These are phyloP conservation scores for Cephus cinctus DNA, from an alignment of 1,140 invertebrate species.

Conservation along the genomic window DNA sequence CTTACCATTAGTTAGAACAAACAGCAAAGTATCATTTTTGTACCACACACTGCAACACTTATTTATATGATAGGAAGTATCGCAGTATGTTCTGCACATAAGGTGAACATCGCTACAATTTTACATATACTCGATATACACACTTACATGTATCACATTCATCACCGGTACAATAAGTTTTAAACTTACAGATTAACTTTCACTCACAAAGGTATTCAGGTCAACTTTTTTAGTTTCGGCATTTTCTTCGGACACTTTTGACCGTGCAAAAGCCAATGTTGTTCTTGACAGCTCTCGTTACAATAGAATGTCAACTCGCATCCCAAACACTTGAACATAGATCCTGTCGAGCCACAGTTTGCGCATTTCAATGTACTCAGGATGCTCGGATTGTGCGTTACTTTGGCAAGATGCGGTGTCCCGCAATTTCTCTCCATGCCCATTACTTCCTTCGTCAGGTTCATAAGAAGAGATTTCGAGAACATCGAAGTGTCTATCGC, in stretches of 20 bases:
- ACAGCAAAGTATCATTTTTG: too few species aligned
- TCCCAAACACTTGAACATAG: slow-evolving; percentile 44
- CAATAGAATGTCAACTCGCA: slow-evolving; percentile 46
- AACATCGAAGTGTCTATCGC: too few species aligned
- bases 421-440: slow-evolving; percentile 26
- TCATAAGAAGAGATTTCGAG: neutral
- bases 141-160: too few species aligned
- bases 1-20: too few species aligned
- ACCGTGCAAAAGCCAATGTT: slow-evolving; percentile 44
- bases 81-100: too few species aligned
- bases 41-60: too few species aligned
- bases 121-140: too few species aligned
- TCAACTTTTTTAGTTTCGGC: slow-evolving; percentile 45
- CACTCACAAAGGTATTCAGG: too few species aligned
- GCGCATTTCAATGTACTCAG: slow-evolving; percentile 26
- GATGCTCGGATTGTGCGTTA: slow-evolving; percentile 26
- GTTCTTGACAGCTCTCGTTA: slow-evolving; percentile 40
- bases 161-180: too few species aligned
- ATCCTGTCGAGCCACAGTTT: slow-evolving; percentile 31
- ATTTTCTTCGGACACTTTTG: slow-evolving; percentile 45
- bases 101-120: too few species aligned
- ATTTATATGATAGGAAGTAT: too few species aligned
- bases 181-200: too few species aligned
- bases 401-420: slow-evolving; percentile 40
- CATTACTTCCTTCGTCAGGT: neutral